Percentiles rank a stretch among this genome's conserved stretches.
Conservation (phyloP, 2,888 invertebrate genomes). For the Bimastos eiseni region DNA sequence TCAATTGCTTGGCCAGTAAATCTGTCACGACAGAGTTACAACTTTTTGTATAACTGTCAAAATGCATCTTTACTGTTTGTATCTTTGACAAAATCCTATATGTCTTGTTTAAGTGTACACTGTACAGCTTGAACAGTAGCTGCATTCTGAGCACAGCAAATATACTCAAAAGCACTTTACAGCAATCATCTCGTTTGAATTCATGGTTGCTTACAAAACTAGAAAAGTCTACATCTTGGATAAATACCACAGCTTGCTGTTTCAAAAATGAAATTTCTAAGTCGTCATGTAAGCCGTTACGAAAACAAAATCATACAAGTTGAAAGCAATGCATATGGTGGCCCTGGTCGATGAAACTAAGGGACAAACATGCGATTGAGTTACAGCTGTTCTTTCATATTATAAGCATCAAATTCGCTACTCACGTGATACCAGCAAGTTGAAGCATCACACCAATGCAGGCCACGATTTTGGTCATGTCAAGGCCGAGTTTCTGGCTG, state of each 20-base stretch:
- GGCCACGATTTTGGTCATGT: slow-evolving; percentile 14
- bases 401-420: background rate
- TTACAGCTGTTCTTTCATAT: background rate
- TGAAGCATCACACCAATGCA: slow-evolving; percentile 23
- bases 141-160: background rate
- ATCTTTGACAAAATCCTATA: background rate
- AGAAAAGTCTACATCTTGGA: background rate
- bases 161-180: background rate
- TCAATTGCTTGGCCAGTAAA: background rate
- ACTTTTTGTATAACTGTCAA: background rate
- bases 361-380: background rate
- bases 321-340: background rate
- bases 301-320: background rate
- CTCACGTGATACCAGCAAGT: slow-evolving; percentile 18
- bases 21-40: background rate
- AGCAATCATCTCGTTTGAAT: background rate
- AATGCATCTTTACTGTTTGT: background rate
- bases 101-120: background rate
- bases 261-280: background rate
- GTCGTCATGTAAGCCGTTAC: background rate
- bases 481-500: slow-evolving; percentile 29
- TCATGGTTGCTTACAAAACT: background rate
- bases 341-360: background rate
- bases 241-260: background rate
- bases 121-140: background rate